These are phyloP conservation scores for Atractosteus spatula DNA, from an alignment of 2,113 vertebrate genomes.

Conservation along the genomic window DNA sequence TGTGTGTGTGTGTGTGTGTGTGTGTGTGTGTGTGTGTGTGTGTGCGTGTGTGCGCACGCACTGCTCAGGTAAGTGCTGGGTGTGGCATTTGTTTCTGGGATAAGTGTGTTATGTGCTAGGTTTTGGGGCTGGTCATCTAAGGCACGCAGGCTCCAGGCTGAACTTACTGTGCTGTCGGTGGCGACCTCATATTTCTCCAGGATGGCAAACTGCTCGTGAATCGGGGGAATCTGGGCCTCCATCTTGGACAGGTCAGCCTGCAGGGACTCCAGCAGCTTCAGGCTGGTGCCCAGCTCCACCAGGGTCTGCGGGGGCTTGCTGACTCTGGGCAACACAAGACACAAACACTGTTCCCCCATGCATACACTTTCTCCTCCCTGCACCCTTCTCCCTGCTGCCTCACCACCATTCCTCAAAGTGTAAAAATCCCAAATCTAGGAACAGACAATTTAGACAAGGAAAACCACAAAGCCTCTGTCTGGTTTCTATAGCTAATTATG, in stretches of 20 bases:
- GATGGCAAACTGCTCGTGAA: constrained; percentile 82
- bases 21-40: constrained; percentile 13
- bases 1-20: constrained; percentile 10
- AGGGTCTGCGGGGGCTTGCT: constrained; percentile 67
- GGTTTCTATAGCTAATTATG: too few relatives aligned
- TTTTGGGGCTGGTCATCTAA: too few relatives aligned
- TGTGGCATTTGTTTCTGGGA: too few relatives aligned
- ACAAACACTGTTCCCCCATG: constrained; percentile 8
- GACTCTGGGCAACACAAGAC: constrained; percentile 58
- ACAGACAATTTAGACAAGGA: too few relatives aligned
- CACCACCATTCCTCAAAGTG: background rate
- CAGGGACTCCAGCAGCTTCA: constrained; percentile 71
- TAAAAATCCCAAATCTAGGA: background rate
- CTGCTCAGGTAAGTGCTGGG: background rate
- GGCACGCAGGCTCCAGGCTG: too few relatives aligned
- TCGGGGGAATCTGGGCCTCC: constrained; percentile 71
- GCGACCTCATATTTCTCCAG: constrained; percentile 81
- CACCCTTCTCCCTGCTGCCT: too few relatives aligned
- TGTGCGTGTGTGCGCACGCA: background rate
- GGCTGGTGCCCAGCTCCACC: constrained; percentile 65
- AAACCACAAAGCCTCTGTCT: too few relatives aligned
- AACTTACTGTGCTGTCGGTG: constrained; percentile 44
- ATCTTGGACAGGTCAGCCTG: constrained; percentile 59
- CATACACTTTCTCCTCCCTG: background rate
- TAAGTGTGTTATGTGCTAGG: too few relatives aligned